Evolutionary conservation across 2,113 vertebrate genomes (phyloP).

Genomic region (Paramormyrops kingsleyae): DNA sequence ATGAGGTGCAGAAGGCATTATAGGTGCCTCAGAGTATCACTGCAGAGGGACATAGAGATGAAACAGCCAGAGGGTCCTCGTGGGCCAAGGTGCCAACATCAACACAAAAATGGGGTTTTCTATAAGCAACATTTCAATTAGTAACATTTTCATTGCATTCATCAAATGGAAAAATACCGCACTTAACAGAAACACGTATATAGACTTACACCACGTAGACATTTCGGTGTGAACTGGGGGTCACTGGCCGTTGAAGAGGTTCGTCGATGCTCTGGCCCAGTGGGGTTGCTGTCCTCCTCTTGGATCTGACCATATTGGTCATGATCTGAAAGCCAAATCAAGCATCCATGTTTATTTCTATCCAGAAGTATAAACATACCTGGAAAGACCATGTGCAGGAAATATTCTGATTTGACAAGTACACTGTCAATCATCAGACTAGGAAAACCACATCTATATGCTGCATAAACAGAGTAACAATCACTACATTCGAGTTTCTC

Average conservation of each 20-base stretch:
- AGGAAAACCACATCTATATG: neutral
- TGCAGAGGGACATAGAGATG: neutral
- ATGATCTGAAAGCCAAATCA: constrained; percentile 70
- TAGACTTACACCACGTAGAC: constrained; percentile 59
- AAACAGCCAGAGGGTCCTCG: neutral
- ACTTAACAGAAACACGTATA: neutral
- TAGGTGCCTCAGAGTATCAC: neutral
- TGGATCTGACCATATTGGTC: constrained; percentile 79
- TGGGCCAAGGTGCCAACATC: neutral
- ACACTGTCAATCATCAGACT: neutral
- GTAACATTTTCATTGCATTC: neutral
- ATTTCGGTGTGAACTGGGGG: constrained; percentile 70
- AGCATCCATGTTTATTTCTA: neutral
- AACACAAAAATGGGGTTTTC: neutral
- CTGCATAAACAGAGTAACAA: neutral
- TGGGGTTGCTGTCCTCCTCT: constrained; percentile 56
- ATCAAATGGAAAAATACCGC: neutral
- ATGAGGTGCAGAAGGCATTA: neutral
- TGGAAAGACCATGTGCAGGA: neutral
- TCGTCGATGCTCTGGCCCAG: constrained; percentile 62
- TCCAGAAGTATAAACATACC: neutral
- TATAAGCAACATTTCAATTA: neutral
- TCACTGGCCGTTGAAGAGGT: constrained; percentile 83
- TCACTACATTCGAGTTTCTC: neutral
- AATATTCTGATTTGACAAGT: neutral